Conservation (phyloP, 2,113 vertebrate genomes). For the Oxygymnocypris stewartii region DNA sequence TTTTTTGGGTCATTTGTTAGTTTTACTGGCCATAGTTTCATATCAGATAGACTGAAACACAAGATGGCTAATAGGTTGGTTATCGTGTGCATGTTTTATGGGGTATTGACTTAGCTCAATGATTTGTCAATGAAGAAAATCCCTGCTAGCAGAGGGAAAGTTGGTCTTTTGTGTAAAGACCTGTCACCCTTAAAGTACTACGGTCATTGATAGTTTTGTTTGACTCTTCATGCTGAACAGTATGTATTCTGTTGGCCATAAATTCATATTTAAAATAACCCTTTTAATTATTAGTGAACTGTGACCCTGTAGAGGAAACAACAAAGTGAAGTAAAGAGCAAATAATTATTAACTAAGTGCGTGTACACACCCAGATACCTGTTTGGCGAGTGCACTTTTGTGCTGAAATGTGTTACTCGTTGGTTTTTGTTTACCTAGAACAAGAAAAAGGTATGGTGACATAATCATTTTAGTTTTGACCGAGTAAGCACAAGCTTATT, state of each 20-base stretch:
- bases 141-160: background rate
- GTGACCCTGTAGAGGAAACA: slow-evolving; percentile 44
- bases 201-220: background rate
- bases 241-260: background rate
- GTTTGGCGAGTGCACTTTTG: slow-evolving; percentile 51
- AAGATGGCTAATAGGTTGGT: slow-evolving; percentile 25
- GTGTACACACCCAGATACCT: slow-evolving; percentile 49
- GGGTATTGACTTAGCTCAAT: slow-evolving; percentile 37
- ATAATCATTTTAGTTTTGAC: background rate
- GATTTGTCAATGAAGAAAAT: slow-evolving; percentile 55
- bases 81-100: slow-evolving; percentile 33
- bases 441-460: background rate
- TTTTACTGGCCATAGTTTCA: slow-evolving; percentile 9
- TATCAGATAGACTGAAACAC: slow-evolving; percentile 30
- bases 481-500: background rate
- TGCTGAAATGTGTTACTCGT: slow-evolving; percentile 41
- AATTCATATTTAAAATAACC: background rate
- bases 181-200: background rate
- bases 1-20: slow-evolving; percentile 45
- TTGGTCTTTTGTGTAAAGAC: background rate
- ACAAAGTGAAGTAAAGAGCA: slow-evolving; percentile 50
- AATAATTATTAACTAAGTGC: slow-evolving; percentile 66
- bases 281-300: slow-evolving; percentile 59
- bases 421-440: background rate
- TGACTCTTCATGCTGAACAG: background rate